Base-by-base conservation (phyloP, 2,113 vertebrate genomes). In the Odontophorus gujanensis region DNA sequence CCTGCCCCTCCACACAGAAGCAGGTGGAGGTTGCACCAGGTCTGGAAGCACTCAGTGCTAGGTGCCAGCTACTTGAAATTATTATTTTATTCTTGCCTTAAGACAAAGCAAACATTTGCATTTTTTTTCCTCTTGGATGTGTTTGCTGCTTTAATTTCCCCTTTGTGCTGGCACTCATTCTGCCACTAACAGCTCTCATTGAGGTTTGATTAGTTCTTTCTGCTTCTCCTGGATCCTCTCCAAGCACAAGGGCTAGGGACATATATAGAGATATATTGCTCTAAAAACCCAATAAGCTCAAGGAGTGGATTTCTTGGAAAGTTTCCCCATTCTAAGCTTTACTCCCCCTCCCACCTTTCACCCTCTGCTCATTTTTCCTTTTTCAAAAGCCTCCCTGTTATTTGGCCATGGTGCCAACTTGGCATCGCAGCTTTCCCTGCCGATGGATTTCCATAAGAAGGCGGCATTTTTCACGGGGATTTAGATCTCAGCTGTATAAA, bases 401-500 rank as follows among this genome's bases (percentile, higher is more conserved):
- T 76, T 95, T 68, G 45, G 80, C 87, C 69, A 11, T 58, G 62
- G n/a, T 92, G 90, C 94, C 91, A 94, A 91, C 30, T 95, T 97
- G 96, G 93, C 96, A 96, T 75, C 73, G 34, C 8, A 72, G 62
- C 69, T 78, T 53, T 91, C 89, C 62, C 45, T 92, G 95, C 93
- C 1, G 2, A 92, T 94, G 80, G 66, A 95, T 96, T 96, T 97
- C 95, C 88, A 91, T 93, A 95, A 95, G 94, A 95, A 94, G 94
- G 73, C 4, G 76, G 53, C 57, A 84, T 94, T 96, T 95, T 96
- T 95, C 92, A 89, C 73, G 74, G 69, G 92, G 92, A 94, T 96
- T 97, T 97, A 94, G 62, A 81, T 62, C 90, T 94, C 92, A 90
- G 92, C 96, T 96, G 82, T 94, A 92, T 92, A 97, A 96, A 97